Base-by-base conservation (phyloP, 2,797 vertebrate species). In the Tarsius wallacei region DNA sequence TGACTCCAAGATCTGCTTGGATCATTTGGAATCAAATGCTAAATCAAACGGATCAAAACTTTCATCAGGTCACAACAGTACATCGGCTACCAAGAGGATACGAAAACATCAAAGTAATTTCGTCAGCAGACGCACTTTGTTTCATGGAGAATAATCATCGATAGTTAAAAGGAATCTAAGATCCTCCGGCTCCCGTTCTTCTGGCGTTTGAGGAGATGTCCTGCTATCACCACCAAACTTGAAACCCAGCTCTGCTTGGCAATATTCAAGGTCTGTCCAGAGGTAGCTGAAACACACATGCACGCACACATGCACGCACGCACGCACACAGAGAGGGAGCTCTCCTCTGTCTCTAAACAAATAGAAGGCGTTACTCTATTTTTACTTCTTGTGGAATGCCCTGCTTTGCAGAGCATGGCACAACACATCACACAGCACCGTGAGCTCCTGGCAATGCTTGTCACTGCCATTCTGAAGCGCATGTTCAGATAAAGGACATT, bases 401-500 rank as follows among this genome's bases (percentile, higher is more conserved):
- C 42, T 92, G 73, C 10, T 74, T 94, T 78, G 61, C n/a, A 78
- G 61, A 95, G 42, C 64, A 42, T n/a, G 57, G 68, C 57, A 85
- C 22, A 55, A 61, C 74, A 81, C 81, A 24, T 33, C 77, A 78
- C 7, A 14, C 15, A n/a, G 77, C 85, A 81, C 66, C 13, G 26
- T 47, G 84, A 81, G 64, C 68, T 85, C 33, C 86, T 83, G 49
- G 83, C 47, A 47, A 16, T 21, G 42, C 22, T 19, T 73, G 21
- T 31, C 73, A 63, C 19, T 53, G 71, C 59, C 77, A 91, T 8
- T 47, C 49, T 19, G 13, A 91, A 36, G 33, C 85, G 42, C 21
- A 53, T 66, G 49, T 76, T 89, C 57, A 19, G 47, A 95, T 93
- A 88, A 80, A 96, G 73, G 90, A 31, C 24, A 74, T 87, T 96